Conservation (phyloP, 2,888 invertebrate genomes). For the Metopia argyrocephala region DNA sequence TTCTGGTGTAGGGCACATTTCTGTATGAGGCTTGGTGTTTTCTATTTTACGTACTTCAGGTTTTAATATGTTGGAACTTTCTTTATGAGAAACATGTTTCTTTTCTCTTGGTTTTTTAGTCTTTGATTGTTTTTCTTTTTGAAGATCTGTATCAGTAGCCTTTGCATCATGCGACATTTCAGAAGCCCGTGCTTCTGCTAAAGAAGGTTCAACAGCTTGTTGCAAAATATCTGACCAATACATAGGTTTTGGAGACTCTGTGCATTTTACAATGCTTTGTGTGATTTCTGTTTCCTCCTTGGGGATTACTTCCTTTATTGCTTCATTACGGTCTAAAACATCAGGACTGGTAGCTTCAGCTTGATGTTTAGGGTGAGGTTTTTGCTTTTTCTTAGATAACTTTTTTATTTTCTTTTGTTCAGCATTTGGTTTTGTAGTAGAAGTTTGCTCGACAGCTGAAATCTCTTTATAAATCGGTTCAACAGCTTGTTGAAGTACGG, state of each 20-base stretch:
- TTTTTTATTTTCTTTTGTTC: constrained; percentile 25
- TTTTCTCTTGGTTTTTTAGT: constrained; percentile 7
- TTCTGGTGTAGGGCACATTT: background rate
- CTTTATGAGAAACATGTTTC: constrained; percentile 16
- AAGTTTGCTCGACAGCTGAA: background rate
- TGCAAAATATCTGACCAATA: constrained; percentile 55
- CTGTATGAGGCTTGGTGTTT: background rate
- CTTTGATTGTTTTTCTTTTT: constrained; percentile 24
- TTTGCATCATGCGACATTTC: constrained; percentile 15
- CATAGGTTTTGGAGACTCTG: background rate
- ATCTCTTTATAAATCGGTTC: constrained; percentile 22
- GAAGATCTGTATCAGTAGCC: constrained; percentile 7
- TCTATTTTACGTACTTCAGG: background rate
- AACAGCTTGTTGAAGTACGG: constrained; percentile 42
- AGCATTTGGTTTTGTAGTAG: background rate
- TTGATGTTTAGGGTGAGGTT: background rate
- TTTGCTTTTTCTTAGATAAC: background rate
- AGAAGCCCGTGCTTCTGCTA: constrained; percentile 18
- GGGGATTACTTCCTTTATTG: background rate
- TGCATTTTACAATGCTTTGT: background rate
- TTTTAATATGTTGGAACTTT: background rate
- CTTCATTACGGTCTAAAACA: background rate
- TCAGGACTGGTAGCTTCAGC: background rate
- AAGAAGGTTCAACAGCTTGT: constrained; percentile 37
- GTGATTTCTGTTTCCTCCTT: background rate